A percentile compares a stretch with the other conserved stretches of the same genome.
Evolutionary conservation across 2,888 invertebrate genomes (phyloP).

Genomic region (Synanthedon formicaeformis): DNA sequence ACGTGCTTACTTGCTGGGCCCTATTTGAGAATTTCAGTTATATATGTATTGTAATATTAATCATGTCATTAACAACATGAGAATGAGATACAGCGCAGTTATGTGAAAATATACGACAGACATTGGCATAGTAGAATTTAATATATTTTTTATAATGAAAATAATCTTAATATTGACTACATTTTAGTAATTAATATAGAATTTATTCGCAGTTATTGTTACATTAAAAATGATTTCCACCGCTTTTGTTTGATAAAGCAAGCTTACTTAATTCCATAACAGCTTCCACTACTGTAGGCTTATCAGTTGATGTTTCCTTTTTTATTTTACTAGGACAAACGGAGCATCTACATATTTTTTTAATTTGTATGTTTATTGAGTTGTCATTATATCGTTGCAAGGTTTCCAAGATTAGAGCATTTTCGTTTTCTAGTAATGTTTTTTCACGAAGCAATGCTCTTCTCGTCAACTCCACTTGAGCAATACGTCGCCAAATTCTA

Average conservation of each 20-base stretch:
- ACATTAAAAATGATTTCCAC: too few species aligned
- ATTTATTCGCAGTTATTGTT: too few species aligned
- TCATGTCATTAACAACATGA: too few species aligned
- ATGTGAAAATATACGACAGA: too few species aligned
- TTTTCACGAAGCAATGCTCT: constrained; percentile 49
- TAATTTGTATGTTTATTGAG: constrained; percentile 18
- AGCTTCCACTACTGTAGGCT: constrained; percentile 40
- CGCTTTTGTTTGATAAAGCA: background rate
- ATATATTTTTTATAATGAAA: too few species aligned
- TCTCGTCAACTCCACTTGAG: constrained; percentile 48
- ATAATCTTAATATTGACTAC: too few species aligned
- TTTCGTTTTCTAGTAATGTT: constrained; percentile 40
- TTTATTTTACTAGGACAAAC: constrained; percentile 3
- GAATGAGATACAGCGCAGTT: too few species aligned
- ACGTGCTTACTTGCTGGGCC: too few species aligned
- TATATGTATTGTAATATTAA: too few species aligned
- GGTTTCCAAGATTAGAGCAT: constrained; percentile 25
- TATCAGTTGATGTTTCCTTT: constrained; percentile 9
- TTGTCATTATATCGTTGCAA: constrained; percentile 25
- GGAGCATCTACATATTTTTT: constrained; percentile 27
- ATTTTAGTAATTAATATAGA: too few species aligned
- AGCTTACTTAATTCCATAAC: constrained; percentile 24
- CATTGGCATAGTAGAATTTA: too few species aligned
- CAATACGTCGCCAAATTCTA: constrained; percentile 51
- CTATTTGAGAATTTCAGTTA: too few species aligned